Conservation (phyloP, 2,888 invertebrate genomes). For the Latrodectus elegans region DNA sequence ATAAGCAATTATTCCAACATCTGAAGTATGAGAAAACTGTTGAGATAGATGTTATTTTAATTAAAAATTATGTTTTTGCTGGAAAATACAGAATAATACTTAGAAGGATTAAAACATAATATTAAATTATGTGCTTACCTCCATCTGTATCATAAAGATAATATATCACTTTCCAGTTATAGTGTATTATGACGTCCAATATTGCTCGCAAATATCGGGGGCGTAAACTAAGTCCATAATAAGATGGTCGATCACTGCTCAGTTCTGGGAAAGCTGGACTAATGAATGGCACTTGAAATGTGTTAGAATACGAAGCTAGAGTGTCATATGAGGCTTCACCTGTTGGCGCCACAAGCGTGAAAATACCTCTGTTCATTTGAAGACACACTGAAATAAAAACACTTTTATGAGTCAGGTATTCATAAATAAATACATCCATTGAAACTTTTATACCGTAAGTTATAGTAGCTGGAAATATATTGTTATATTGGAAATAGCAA, state of each 20-base stretch:
- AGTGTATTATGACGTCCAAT: constrained; percentile 93
- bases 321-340: constrained; percentile 95
- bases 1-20: too few species aligned
- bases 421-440: too few species aligned
- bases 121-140: constrained; percentile 80
- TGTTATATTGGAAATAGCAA: too few species aligned
- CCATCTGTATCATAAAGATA: constrained; percentile 94
- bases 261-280: constrained; percentile 66
- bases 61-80: too few species aligned
- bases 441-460: too few species aligned
- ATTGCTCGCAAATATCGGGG: constrained; percentile 97
- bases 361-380: constrained; percentile 91
- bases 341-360: constrained; percentile 91
- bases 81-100: too few species aligned
- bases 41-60: too few species aligned
- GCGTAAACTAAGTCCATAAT: constrained; percentile 86
- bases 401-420: background rate
- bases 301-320: constrained; percentile 93
- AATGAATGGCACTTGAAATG: constrained; percentile 81
- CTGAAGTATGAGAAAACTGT: too few species aligned
- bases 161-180: constrained; percentile 91
- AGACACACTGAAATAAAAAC: constrained; percentile 84
- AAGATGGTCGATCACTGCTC: constrained; percentile 61
- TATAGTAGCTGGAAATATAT: too few species aligned
- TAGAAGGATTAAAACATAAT: too few species aligned